Conservation (phyloP, 2,888 invertebrate genomes). For the Tipula unca region DNA sequence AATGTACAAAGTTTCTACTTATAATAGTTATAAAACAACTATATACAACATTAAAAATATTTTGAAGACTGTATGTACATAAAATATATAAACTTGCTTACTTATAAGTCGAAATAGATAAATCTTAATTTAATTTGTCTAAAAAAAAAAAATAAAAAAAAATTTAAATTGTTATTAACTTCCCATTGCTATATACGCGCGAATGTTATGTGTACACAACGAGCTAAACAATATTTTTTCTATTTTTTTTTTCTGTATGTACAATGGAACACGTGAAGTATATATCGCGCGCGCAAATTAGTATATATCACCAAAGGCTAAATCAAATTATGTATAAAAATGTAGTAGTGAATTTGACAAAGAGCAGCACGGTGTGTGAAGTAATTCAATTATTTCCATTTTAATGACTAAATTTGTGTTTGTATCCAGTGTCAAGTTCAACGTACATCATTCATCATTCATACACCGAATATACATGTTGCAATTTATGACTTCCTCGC, state of each 20-base stretch:
- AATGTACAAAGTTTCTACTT: not conserved
- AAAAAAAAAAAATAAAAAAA: not conserved
- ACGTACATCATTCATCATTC: not conserved
- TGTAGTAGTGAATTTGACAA: too few relatives aligned
- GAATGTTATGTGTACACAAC: not conserved
- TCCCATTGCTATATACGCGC: not conserved
- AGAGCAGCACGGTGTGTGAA: not conserved
- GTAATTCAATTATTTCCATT: not conserved
- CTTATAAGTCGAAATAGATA: not conserved
- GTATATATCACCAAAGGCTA: not conserved
- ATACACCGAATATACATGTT: too few relatives aligned
- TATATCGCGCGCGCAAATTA: not conserved
- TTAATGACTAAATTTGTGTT: not conserved
- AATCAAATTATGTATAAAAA: too few relatives aligned
- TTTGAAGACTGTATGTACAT: not conserved
- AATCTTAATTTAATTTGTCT: conserved; percentile 8
- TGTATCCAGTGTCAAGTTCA: not conserved
- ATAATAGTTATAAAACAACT: not conserved
- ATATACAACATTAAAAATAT: not conserved
- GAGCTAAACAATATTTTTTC: not conserved
- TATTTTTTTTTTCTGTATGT: not conserved
- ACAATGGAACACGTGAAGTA: not conserved
- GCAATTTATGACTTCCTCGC: too few relatives aligned
- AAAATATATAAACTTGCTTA: not conserved
- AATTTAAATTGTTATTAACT: not conserved